Evolutionary conservation across 2,797 vertebrate species (phyloP), one percentile per base, ranked within the genome.

Genomic region (Sandelia bainsii): DNA sequence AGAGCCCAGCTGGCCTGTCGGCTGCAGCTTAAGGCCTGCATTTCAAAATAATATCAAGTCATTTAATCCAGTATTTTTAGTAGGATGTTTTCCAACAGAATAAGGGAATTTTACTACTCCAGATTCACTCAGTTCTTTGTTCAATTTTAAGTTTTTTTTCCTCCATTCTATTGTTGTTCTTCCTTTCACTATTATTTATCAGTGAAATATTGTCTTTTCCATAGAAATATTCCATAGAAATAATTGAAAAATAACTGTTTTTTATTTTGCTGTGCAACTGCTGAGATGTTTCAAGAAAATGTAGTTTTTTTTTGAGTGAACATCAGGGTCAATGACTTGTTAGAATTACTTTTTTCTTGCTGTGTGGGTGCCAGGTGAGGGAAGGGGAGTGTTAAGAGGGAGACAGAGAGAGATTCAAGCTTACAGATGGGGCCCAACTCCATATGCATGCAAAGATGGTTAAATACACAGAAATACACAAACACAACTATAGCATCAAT

Each of bases 401-500:
- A 84, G 63, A 83, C 37, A 23, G 42, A 48, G 51, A 70, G 56
- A 64, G 77, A 81, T 66, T 80, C 49, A 61, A 70, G 70, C 68
- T 67, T 77, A 78, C 87, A 92, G 84, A 87, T 92, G 87, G 22
- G 76, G 72, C 75, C 81, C 72, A 76, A 71, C 77, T 77, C 79
- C 62, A 23, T 60, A 54, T 78, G 68, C 71, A 63, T 13, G 14
- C 50, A 79, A 76, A 82, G 48, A 68, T 32, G 27, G 62, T 69
- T 29, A 22, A 54, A 69, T 69, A 68, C 63, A 74, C 61, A 63
- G 62, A 62, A 19, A 67, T 64, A 49, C 23, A 27, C 50, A 56
- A 51, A 79, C 39, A 68, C 29, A 54, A 44, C 58, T 39, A 63
- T 13, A 23, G 46, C 58, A 74, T 16, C 57, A 64, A 62, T 81